These are phyloP conservation scores for Ophonus ardosiacus DNA, from an alignment of 2,888 invertebrate genomes.

Conservation along the genomic window DNA sequence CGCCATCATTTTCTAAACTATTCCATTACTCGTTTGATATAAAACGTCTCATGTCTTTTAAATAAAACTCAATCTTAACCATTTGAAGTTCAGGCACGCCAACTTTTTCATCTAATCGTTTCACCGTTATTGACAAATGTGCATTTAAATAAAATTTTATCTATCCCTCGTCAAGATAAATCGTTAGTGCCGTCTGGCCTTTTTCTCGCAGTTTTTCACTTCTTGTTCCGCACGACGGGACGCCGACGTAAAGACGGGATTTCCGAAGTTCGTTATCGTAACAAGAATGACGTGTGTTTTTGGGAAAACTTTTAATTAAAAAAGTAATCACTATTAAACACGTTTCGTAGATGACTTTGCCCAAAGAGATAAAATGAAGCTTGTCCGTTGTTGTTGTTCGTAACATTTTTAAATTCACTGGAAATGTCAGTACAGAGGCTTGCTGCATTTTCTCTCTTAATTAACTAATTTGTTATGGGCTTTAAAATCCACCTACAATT, in stretches of 20 bases:
- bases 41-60: no score
- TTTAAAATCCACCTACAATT: neutral
- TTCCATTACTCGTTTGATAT: no score
- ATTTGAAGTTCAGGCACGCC: neutral
- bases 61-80: neutral
- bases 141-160: conserved; percentile 46
- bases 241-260: conserved; percentile 49
- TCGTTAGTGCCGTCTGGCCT: conserved; percentile 18
- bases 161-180: conserved; percentile 43
- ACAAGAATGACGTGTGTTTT: conserved; percentile 55
- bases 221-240: conserved; percentile 29
- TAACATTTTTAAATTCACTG: conserved; percentile 25
- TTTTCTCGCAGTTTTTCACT: conserved; percentile 45
- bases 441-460: conserved; percentile 25
- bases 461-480: conserved; percentile 25
- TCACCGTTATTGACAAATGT: conserved; percentile 49
- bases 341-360: conserved; percentile 52
- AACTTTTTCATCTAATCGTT: conserved; percentile 32
- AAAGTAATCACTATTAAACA: conserved; percentile 60
- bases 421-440: neutral
- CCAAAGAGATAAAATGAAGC: conserved; percentile 33
- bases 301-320: conserved; percentile 54
- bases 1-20: no score
- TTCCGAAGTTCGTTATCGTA: conserved; percentile 56
- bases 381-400: neutral